A percentile compares a stretch with the other conserved stretches of the same genome.
Evolutionary conservation across 2,113 vertebrate genomes (phyloP).

Genomic region (Phrynosoma platyrhinos): DNA sequence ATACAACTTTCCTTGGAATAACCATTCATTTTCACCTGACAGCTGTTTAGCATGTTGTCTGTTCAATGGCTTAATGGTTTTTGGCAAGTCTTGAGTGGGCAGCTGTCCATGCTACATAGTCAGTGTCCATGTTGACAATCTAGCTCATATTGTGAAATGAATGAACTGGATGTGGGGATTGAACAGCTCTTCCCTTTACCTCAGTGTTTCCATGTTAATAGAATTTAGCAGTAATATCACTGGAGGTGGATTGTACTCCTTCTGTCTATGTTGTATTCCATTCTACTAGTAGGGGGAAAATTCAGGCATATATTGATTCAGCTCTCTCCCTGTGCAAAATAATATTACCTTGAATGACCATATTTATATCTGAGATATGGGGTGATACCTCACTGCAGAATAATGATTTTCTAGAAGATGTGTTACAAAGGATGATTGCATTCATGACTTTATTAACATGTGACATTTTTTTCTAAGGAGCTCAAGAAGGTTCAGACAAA

Average conservation of each 20-base stretch:
- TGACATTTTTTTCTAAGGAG: too few species aligned
- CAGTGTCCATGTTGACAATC: background rate
- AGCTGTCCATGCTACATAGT: background rate
- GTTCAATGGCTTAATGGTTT: background rate
- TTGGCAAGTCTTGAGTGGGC: constrained; percentile 25
- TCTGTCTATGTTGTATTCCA: background rate
- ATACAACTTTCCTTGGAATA: background rate
- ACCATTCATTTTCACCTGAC: background rate
- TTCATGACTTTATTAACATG: too few species aligned
- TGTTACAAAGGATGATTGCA: too few species aligned
- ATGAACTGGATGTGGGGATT: background rate
- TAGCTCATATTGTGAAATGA: constrained; percentile 18
- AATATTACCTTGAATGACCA: background rate
- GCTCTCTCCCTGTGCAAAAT: constrained; percentile 12
- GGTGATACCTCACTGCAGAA: too few species aligned
- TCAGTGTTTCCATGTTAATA: background rate
- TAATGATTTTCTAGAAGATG: too few species aligned
- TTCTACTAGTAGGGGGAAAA: constrained; percentile 13
- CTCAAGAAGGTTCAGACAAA: too few species aligned
- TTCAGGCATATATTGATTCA: constrained; percentile 20
- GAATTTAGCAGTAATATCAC: constrained; percentile 39
- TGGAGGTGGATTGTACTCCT: constrained; percentile 22
- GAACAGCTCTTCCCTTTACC: background rate
- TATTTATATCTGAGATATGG: background rate
- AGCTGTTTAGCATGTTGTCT: background rate